Percentiles rank a stretch among this genome's conserved stretches.
Evolutionary conservation across 2,113 vertebrate species (phyloP).

Genomic region (Gopherus evgoodei): DNA sequence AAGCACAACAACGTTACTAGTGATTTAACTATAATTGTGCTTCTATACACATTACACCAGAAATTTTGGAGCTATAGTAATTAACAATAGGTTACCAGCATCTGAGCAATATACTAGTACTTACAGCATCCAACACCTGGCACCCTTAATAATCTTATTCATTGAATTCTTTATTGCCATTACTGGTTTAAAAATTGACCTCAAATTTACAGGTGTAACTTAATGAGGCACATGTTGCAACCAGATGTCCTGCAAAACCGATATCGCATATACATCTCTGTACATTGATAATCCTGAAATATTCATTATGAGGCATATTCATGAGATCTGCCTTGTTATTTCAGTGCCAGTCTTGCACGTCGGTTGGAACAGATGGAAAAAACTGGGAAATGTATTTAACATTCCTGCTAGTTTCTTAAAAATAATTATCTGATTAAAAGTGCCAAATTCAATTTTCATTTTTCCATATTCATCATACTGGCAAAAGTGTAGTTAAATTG

Average conservation of each 20-base stretch:
- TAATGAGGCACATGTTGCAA: constrained; percentile 74
- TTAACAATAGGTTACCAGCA: constrained; percentile 68
- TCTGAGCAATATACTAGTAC: constrained; percentile 57
- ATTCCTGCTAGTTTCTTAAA: constrained; percentile 59
- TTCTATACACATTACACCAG: constrained; percentile 66
- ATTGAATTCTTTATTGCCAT: constrained; percentile 69
- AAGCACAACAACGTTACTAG: constrained; percentile 15
- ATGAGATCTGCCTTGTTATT: constrained; percentile 45
- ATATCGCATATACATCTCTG: constrained; percentile 45
- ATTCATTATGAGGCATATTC: constrained; percentile 63
- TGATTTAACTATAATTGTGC: constrained; percentile 40
- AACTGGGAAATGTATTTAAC: constrained; percentile 64
- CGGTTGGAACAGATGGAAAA: constrained; percentile 76
- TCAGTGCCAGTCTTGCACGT: constrained; percentile 58
- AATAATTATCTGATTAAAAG: constrained; percentile 76
- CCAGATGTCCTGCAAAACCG: constrained; percentile 76
- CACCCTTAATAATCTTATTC: constrained; percentile 69
- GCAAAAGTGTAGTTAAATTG: background rate
- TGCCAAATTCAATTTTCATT: constrained; percentile 65
- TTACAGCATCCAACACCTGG: constrained; percentile 71
- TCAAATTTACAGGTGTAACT: constrained; percentile 75
- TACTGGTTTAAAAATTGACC: constrained; percentile 67
- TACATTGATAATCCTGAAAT: constrained; percentile 58
- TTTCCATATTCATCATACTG: constrained; percentile 34
- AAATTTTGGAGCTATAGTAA: constrained; percentile 46